phyloP scores from a whole-genome alignment of 2,888 invertebrate genomes.

The Digitonthophagus gazella region DNA sequence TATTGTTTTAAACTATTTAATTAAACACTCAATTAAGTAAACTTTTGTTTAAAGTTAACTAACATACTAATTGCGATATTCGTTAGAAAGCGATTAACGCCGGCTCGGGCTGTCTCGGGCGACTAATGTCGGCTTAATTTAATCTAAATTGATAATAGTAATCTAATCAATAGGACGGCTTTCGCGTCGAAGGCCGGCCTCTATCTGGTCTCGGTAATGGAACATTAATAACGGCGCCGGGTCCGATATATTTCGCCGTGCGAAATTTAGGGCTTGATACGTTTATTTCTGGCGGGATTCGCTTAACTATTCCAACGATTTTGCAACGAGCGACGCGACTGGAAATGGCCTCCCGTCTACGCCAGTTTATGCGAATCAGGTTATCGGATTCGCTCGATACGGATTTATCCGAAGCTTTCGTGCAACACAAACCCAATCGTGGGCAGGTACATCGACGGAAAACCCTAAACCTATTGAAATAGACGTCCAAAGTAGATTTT shows the following conservation, averaged over 20 bases:
- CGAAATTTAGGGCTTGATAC: background rate
- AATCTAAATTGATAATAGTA: constrained; percentile 19
- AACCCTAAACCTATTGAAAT: background rate
- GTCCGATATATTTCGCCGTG: background rate
- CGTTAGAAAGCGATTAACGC: background rate
- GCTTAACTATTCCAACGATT: background rate
- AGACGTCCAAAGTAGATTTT: background rate
- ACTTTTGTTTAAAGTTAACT: background rate
- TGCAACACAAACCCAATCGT: too few relatives aligned
- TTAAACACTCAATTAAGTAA: too few relatives aligned
- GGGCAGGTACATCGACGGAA: background rate
- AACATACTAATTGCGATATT: background rate
- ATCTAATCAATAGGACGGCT: constrained; percentile 15
- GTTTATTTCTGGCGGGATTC: background rate
- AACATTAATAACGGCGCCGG: background rate
- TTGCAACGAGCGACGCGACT: background rate
- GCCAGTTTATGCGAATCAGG: background rate
- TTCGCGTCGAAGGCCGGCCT: background rate
- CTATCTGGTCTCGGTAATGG: background rate
- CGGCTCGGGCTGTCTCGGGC: background rate
- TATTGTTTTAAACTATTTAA: too few relatives aligned
- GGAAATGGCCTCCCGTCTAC: background rate
- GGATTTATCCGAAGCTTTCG: background rate
- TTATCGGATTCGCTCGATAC: background rate
- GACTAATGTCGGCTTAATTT: constrained; percentile 9